Conservation (phyloP, 2,888 invertebrate genomes). For the Geophilus truncorum region DNA sequence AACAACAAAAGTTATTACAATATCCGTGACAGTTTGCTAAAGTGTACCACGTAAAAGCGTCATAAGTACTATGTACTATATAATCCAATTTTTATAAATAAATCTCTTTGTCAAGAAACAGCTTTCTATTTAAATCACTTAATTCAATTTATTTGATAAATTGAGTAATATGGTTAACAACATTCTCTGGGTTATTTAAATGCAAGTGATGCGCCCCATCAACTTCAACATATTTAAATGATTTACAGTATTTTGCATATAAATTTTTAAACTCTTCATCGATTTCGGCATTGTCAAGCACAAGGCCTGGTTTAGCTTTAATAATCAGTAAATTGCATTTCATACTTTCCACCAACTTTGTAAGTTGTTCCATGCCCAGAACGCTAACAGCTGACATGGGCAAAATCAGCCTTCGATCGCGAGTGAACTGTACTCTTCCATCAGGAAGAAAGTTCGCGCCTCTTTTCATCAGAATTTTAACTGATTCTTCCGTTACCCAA, state of each 20-base stretch:
- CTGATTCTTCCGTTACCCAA: neutral
- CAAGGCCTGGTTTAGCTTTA: neutral
- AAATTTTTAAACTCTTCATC: neutral
- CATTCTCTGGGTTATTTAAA: slow-evolving; percentile 42
- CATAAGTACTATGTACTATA: too few species aligned
- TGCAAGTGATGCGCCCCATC: slow-evolving; percentile 36
- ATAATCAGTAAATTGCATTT: neutral
- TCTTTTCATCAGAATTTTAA: neutral
- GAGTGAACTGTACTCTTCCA: neutral
- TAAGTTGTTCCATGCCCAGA: neutral
- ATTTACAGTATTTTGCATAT: slow-evolving; percentile 35
- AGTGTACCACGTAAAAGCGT: too few species aligned
- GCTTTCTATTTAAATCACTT: too few species aligned
- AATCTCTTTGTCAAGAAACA: too few species aligned
- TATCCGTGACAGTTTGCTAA: too few species aligned
- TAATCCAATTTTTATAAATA: too few species aligned
- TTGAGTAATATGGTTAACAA: slow-evolving; percentile 41
- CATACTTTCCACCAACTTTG: neutral
- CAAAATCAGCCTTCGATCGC: neutral
- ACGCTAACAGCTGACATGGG: neutral
- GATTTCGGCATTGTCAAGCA: neutral
- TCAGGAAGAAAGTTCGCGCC: neutral
- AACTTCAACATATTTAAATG: slow-evolving; percentile 32
- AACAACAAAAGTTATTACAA: too few species aligned
- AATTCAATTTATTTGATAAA: slow-evolving; percentile 36